Evolutionary conservation across 2,888 invertebrate genomes (phyloP).

Genomic region (Emesis russula): DNA sequence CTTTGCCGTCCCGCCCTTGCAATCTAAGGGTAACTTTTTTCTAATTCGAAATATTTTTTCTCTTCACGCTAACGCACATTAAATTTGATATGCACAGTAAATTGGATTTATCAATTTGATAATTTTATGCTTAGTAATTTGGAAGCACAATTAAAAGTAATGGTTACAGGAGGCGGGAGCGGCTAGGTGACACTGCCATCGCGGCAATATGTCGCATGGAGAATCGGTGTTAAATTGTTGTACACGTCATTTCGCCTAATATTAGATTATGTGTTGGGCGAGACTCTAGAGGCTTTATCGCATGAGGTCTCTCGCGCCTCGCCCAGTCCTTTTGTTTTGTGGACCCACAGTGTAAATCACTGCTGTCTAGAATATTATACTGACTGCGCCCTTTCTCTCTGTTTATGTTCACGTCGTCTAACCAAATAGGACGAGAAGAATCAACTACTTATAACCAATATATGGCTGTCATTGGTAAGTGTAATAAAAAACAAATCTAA

Average conservation of each 20-base stretch:
- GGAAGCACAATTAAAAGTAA: slow-evolving; percentile 73
- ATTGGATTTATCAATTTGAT: slow-evolving; percentile 34
- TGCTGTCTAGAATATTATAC: slow-evolving; percentile 94
- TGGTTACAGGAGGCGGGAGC: slow-evolving; percentile 93
- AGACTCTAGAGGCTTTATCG: slow-evolving; percentile 91
- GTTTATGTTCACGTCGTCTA: slow-evolving; percentile 97
- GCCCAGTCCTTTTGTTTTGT: slow-evolving; percentile 92
- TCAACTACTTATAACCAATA: slow-evolving; percentile 99
- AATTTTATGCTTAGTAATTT: slow-evolving; percentile 59
- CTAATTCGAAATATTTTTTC: slow-evolving; percentile 66
- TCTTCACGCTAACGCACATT: slow-evolving; percentile 88
- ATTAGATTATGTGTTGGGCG: slow-evolving; percentile 94
- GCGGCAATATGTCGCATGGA: slow-evolving; percentile 95
- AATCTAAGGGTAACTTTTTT: slow-evolving; percentile 84
- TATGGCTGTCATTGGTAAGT: slow-evolving; percentile 99
- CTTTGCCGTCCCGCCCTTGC: slow-evolving; percentile 93
- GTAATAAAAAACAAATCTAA: slow-evolving; percentile 96
- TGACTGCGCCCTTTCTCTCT: slow-evolving; percentile 96
- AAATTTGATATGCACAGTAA: slow-evolving; percentile 82
- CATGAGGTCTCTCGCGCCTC: slow-evolving; percentile 91
- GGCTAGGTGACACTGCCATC: slow-evolving; percentile 92
- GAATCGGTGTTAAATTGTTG: slow-evolving; percentile 95
- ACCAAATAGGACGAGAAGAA: slow-evolving; percentile 99
- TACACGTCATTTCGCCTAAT: slow-evolving; percentile 92
- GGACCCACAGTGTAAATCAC: slow-evolving; percentile 93